phyloP scores from a whole-genome alignment of 2,888 invertebrate genomes.

The Plusia festucae region DNA sequence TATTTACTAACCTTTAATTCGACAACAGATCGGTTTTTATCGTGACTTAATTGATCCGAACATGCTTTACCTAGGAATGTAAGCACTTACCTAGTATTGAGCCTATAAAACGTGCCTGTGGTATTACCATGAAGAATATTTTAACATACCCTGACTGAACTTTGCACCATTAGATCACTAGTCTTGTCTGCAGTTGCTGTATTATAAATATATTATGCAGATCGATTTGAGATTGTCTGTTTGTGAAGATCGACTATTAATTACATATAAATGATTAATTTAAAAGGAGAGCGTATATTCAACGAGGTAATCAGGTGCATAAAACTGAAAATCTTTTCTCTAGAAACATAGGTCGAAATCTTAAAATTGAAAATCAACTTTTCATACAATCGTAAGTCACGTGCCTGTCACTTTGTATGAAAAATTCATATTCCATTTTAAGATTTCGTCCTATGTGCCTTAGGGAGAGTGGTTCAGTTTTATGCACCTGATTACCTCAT shows the following conservation, averaged over 20 bases:
- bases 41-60: constrained; percentile 27
- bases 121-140: constrained; percentile 35
- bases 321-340: no score
- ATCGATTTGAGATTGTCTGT: not conserved
- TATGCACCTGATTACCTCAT: no score
- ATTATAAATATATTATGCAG: not conserved
- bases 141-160: constrained; percentile 33
- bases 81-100: not conserved
- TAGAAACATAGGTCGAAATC: no score
- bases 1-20: not conserved
- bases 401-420: no score
- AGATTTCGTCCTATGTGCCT: no score
- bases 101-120: constrained; percentile 28
- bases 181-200: not conserved
- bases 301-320: no score
- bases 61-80: constrained; percentile 26
- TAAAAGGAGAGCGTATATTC: no score
- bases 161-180: constrained; percentile 30
- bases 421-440: no score
- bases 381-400: no score
- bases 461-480: no score
- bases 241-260: not conserved
- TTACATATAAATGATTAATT: no score
- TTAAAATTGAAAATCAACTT: no score
- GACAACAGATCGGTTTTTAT: not conserved